These are phyloP conservation scores for Helicorthomorpha holstii DNA, from an alignment of 1,140 invertebrate species.

Conservation along the genomic window DNA sequence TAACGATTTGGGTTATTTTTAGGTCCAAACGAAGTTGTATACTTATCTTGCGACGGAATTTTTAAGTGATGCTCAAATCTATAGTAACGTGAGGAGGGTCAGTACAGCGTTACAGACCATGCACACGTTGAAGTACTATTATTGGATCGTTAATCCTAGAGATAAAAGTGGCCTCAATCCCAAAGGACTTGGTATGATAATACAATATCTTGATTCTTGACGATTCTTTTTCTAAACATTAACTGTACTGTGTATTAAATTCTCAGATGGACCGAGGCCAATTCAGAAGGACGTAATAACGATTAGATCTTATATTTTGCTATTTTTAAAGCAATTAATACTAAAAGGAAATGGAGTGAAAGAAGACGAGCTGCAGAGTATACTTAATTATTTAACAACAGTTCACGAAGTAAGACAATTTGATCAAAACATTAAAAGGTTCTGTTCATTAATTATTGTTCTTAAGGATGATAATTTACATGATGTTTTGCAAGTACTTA, in stretches of 20 bases:
- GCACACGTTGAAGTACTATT: slow-evolving; percentile 96
- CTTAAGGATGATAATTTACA: slow-evolving; percentile 92
- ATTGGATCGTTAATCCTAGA: slow-evolving; percentile 93
- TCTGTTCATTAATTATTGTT: slow-evolving; percentile 11
- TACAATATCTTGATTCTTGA: not conserved
- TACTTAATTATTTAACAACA: slow-evolving; percentile 93
- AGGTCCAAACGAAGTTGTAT: slow-evolving; percentile 81
- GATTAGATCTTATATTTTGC: slow-evolving; percentile 82
- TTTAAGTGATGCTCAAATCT: slow-evolving; percentile 91
- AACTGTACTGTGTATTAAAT: slow-evolving; percentile 15
- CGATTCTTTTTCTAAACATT: slow-evolving; percentile 6
- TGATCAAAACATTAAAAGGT: not conserved
- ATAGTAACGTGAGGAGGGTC: slow-evolving; percentile 87
- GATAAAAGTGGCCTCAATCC: slow-evolving; percentile 86
- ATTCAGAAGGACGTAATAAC: slow-evolving; percentile 83
- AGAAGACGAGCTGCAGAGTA: slow-evolving; percentile 95
- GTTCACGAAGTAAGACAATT: slow-evolving; percentile 63
- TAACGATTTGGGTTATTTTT: not conserved
- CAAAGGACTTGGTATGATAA: slow-evolving; percentile 68
- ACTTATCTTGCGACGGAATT: slow-evolving; percentile 96
- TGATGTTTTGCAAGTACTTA: slow-evolving; percentile 92
- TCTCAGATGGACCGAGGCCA: slow-evolving; percentile 76
- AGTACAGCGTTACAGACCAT: slow-evolving; percentile 95
- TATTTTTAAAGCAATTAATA: slow-evolving; percentile 91
- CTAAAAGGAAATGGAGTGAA: slow-evolving; percentile 93